Base-by-base conservation (phyloP, 2,888 invertebrate genomes). In the Tenthredo scrophulariae region DNA sequence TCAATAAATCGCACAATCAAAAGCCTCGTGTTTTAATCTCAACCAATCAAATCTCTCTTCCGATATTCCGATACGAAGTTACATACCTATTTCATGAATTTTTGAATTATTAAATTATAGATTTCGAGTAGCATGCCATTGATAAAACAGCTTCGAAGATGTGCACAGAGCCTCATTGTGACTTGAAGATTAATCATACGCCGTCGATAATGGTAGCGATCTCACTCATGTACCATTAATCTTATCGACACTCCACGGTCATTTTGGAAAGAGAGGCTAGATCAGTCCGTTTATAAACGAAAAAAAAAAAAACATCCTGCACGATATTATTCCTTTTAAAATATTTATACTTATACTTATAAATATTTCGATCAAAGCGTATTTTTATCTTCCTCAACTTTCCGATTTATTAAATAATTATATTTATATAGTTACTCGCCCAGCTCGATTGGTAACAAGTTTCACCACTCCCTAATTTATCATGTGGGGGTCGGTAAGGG, bases 141-240 rank as follows among this genome's bases (percentile, higher is more conserved):
- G 62, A 62, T 62, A 62, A 62, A 26, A 26, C 62, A 62, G 62
- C 62, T 62, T 22, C 26, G 62, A 13, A 26, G 26, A 62, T 62
- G 26, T 62, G 22, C 26, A 10, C 62, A 26, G 2, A 62, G 62
- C 62, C 26, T 26, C 0, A 7, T 37, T 37, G 22, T 58, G 62
- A 26, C 62, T 62, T 37, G 7, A 37, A 37, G 18, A 70, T 33
- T 70, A 15, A 70, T 37, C 6, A n/a, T 37, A n/a, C 70, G 1
- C 70, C 6, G 70, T 70, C 33, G 37, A 37, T 70, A 37, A 70
- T n/a, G 70, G 37, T 70, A 70, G 18, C 37, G 70, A 70, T n/a
- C 5, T 70, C 1, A 5, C 70, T 37, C 4, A 37, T 29, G 9
- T 70, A 70, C 18, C 9, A n/a, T 70, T n/a, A 7, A 37, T 70